Evolutionary conservation across 2,797 vertebrate species (phyloP).

Genomic region (Argya squamiceps): DNA sequence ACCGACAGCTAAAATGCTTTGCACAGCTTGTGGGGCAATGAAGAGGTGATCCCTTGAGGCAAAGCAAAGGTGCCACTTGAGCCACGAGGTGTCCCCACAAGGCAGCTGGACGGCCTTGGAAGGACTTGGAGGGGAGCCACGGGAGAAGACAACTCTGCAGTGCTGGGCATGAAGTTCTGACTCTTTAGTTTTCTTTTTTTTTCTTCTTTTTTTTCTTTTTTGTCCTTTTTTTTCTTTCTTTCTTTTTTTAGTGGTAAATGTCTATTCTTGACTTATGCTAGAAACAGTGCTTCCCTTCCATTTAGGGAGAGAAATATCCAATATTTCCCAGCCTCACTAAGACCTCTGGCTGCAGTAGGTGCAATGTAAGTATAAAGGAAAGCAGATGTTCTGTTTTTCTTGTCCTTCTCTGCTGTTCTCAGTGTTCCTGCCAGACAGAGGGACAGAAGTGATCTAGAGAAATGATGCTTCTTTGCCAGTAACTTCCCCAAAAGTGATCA

Average conservation of each 20-base stretch:
- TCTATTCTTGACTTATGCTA: not conserved
- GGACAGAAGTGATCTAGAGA: not conserved
- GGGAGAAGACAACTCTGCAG: not conserved
- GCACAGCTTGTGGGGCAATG: rapidly evolving
- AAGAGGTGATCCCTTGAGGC: not conserved
- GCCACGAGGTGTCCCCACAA: slow-evolving; percentile 73
- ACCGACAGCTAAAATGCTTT: not conserved
- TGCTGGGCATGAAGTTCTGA: not conserved
- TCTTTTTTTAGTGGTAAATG: not conserved
- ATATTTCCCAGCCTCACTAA: not conserved
- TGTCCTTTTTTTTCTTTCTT: not conserved
- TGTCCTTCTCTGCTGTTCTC: not conserved
- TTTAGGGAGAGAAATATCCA: not conserved
- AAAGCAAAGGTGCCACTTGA: not conserved
- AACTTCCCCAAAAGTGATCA: not conserved
- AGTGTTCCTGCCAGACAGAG: not conserved
- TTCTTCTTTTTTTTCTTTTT: not conserved
- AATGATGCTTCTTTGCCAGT: not conserved
- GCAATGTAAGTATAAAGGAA: not conserved
- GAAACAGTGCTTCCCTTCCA: not conserved
- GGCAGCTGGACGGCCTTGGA: not conserved
- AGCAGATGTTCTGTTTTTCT: not conserved
- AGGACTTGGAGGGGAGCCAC: not conserved
- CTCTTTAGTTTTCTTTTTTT: not conserved
- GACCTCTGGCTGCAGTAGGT: not conserved